Conservation (phyloP, 2,113 vertebrate species). For the Brienomyrus longianalis region DNA sequence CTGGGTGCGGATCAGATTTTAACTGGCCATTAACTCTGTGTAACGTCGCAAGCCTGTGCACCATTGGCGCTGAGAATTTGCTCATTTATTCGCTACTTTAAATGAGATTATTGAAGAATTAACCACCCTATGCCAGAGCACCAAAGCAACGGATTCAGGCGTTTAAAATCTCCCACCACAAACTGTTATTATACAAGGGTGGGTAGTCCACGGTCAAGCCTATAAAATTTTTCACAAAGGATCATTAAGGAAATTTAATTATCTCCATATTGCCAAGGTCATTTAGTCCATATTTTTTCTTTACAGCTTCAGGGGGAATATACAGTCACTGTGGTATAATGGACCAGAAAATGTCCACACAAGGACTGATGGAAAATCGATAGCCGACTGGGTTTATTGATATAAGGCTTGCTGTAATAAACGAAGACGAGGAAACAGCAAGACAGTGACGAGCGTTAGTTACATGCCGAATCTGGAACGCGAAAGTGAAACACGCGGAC, state of each 20-base stretch:
- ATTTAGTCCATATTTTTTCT: conserved; percentile 67
- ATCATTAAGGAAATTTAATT: conserved; percentile 69
- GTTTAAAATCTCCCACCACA: conserved; percentile 15
- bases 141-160: conserved; percentile 1
- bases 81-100: not conserved
- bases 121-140: not conserved
- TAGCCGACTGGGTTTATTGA: conserved; percentile 59
- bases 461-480: not conserved
- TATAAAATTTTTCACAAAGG: conserved; percentile 56
- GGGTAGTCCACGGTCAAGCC: conserved; percentile 34
- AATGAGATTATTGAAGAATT: not conserved
- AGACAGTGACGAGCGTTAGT: not conserved
- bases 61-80: not conserved
- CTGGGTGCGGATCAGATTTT: not conserved
- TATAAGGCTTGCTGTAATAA: conserved; percentile 56
- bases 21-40: not conserved
- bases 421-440: conserved; percentile 14
- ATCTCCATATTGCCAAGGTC: conserved; percentile 72
- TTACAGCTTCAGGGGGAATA: conserved; percentile 67
- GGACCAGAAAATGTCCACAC: conserved; percentile 69
- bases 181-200: conserved; percentile 17
- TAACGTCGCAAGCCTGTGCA: not conserved
- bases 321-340: conserved; percentile 62
- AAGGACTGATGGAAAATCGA: conserved; percentile 73
- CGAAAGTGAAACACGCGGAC: not conserved